A percentile compares a stretch with the other conserved stretches of the same genome.
phyloP scores from a whole-genome alignment of 2,888 invertebrate genomes.

The Drosophila colorata region DNA sequence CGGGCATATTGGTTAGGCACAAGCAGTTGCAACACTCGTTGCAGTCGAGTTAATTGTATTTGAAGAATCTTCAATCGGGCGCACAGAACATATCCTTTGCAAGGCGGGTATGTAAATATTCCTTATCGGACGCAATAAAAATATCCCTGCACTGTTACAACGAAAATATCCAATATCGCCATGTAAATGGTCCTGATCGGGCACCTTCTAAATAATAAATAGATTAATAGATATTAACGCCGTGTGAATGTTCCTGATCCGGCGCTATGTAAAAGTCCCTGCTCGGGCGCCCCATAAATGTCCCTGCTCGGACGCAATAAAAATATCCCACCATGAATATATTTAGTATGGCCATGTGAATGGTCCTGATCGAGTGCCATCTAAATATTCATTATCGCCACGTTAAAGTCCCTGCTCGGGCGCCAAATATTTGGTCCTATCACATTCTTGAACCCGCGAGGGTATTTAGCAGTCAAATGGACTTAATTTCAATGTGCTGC shows the following conservation, averaged over 20 bases:
- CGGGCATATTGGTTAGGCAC: constrained; percentile 30
- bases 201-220: neutral
- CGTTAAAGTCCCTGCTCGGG: neutral
- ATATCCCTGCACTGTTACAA: no score
- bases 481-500: constrained; percentile 23
- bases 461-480: constrained; percentile 39
- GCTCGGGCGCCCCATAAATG: neutral
- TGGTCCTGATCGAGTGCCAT: neutral
- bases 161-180: neutral
- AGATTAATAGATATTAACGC: no score
- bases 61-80: no score
- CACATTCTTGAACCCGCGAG: constrained; percentile 2
- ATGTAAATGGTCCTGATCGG: neutral
- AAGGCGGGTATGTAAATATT: no score
- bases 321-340: neutral
- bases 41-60: no score
- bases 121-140: neutral
- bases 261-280: neutral
- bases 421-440: neutral
- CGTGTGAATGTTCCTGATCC: no score
- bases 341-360: neutral
- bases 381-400: neutral
- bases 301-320: neutral
- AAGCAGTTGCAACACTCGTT: neutral
- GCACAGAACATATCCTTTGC: no score